A percentile compares a stretch with the other conserved stretches of the same genome.
Conservation (phyloP, 2,888 invertebrate genomes). For the Rhagonycha fulva region DNA sequence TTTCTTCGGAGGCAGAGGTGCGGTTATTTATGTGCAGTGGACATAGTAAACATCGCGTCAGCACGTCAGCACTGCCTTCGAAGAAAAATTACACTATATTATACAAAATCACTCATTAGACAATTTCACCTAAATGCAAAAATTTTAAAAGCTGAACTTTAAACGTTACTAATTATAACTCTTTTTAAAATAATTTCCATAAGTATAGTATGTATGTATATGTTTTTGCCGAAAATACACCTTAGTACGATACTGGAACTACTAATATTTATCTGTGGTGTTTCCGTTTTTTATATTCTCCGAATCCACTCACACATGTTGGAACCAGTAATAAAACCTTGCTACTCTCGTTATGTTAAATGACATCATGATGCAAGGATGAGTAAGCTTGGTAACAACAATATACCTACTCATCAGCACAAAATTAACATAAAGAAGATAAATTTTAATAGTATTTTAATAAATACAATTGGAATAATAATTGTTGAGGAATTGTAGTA, state of each 20-base stretch:
- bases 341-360: conserved; percentile 17
- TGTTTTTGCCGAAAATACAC: too few relatives aligned
- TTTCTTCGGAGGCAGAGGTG: too few relatives aligned
- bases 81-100: too few relatives aligned
- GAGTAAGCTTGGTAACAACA: conserved; percentile 13
- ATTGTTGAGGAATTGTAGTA: background rate
- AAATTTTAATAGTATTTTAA: background rate
- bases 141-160: too few relatives aligned
- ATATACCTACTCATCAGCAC: background rate
- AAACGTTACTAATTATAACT: too few relatives aligned
- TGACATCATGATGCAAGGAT: conserved; percentile 25
- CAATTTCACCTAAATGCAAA: too few relatives aligned
- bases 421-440: background rate
- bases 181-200: too few relatives aligned
- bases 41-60: too few relatives aligned
- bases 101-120: too few relatives aligned
- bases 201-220: too few relatives aligned
- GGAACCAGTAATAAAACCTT: conserved; percentile 19
- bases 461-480: background rate
- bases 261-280: background rate
- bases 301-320: conserved; percentile 21
- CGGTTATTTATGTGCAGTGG: too few relatives aligned
- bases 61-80: too few relatives aligned
- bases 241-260: background rate
- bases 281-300: conserved; percentile 19